These are phyloP conservation scores for Azorinus chamasolen DNA, from an alignment of 2,888 invertebrate species.

Conservation along the genomic window DNA sequence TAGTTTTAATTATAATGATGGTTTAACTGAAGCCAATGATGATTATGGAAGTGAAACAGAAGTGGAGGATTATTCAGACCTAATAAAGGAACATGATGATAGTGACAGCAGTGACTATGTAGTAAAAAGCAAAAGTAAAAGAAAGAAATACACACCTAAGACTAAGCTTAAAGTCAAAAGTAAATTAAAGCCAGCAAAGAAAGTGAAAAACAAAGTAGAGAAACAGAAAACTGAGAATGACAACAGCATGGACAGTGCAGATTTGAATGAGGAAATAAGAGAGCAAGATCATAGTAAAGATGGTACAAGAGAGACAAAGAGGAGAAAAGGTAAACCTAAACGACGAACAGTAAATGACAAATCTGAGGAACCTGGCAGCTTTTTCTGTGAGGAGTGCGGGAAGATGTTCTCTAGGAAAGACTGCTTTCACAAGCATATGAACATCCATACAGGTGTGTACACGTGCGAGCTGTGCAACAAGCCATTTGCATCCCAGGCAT, in stretches of 20 bases:
- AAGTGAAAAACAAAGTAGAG: not conserved
- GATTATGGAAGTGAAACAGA: conserved; percentile 50
- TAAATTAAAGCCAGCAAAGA: not conserved
- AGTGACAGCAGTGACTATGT: not conserved
- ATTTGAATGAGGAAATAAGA: no score
- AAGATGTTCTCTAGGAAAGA: conserved; percentile 33
- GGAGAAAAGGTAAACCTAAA: not conserved
- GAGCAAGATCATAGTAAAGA: not conserved
- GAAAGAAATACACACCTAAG: not conserved
- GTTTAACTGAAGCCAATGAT: conserved; percentile 9
- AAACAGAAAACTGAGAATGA: not conserved
- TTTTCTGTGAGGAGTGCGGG: conserved; percentile 44
- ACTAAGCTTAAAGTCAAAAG: not conserved
- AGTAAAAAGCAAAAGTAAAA: conserved; percentile 1
- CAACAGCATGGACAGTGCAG: no score
- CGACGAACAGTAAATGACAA: conserved; percentile 5
- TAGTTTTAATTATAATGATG: conserved; percentile 22
- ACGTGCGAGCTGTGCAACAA: conserved; percentile 48
- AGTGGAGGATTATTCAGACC: conserved; percentile 33
- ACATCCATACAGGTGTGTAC: conserved; percentile 46
- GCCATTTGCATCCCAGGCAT: conserved; percentile 30
- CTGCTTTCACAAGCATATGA: conserved; percentile 42
- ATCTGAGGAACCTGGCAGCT: not conserved
- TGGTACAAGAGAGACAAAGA: not conserved
- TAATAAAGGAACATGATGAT: conserved; percentile 7